These are phyloP conservation scores for Nannobrachium achirus DNA, from an alignment of 2,113 vertebrate species.

Conservation along the genomic window DNA sequence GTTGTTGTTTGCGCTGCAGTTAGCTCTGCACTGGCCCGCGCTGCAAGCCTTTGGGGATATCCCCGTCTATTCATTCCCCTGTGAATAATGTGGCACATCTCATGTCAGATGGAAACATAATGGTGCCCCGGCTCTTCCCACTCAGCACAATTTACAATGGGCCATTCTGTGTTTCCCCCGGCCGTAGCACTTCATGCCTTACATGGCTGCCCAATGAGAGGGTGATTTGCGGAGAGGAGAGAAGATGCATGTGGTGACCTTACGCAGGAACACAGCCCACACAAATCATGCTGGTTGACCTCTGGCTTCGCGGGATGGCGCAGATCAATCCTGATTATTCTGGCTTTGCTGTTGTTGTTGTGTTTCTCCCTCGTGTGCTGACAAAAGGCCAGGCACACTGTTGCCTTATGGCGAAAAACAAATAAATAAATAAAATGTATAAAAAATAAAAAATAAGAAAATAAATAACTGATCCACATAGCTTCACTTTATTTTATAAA, in stretches of 20 bases:
- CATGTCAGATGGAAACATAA: constrained; percentile 73
- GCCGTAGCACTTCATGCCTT: constrained; percentile 50
- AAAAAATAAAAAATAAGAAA: too few species aligned
- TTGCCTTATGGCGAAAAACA: constrained; percentile 7
- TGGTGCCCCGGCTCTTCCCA: constrained; percentile 63
- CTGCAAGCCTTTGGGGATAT: constrained; percentile 41
- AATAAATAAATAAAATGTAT: too few species aligned
- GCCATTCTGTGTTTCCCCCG: constrained; percentile 59
- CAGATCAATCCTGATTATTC: constrained; percentile 51
- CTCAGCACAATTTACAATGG: constrained; percentile 65
- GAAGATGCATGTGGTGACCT: constrained; percentile 45
- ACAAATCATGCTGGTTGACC: constrained; percentile 50
- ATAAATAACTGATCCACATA: background rate
- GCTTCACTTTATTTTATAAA: constrained; percentile 18
- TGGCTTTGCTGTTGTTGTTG: constrained; percentile 11
- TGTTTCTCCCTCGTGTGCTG: background rate
- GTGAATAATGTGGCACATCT: constrained; percentile 74
- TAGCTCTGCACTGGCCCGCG: constrained; percentile 27
- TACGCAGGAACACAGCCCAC: constrained; percentile 37
- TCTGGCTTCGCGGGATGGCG: constrained; percentile 28
- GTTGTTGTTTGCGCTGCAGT: constrained; percentile 51
- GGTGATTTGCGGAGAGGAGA: constrained; percentile 39
- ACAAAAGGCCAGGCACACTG: constrained; percentile 5
- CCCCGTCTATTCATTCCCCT: constrained; percentile 60
- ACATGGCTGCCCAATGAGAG: constrained; percentile 51